Base-by-base conservation (phyloP, 1,140 invertebrate genomes). In the Ooceraea biroi region DNA sequence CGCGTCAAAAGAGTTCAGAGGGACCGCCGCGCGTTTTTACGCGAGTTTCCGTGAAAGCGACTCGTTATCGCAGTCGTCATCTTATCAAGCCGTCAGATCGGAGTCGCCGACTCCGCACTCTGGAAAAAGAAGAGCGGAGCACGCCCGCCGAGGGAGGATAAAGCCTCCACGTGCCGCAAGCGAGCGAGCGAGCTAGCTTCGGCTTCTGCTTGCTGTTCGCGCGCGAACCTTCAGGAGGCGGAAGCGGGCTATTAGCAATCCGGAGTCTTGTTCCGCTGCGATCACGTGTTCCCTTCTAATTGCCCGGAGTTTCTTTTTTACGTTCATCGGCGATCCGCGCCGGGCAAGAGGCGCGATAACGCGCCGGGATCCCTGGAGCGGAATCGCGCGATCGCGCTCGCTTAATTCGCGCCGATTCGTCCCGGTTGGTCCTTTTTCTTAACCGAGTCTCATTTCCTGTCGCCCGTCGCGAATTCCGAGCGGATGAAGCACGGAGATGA, bases 161-260 rank as follows among this genome's bases (percentile, higher is more conserved):
- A 65, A 27, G 48, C 25, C 74, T 77, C 10, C 46, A 66, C 48
- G 48, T 30, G 22, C 50, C 30, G 19, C 46, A 30, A 77, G 74
- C 60, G 19, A 52, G 50, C 14, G 14, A 4, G 50, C 50, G 50
- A 52, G 52, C 52, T 22, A n/a, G 48, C 74, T 69, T 66, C 14
- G 3, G 46, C 36, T 66, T 80, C 25, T 80, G 60, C 50, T 17
- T 69, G 44, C 65, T 46, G 36, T 11, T 44, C 50, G 55, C 50
- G 50, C 63, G 50, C 63, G 36, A 57, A 63, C 61, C 71, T 63
- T 74, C 66, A 27, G 36, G 22, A 87, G 58, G 69, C 86, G 87
- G 86, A 88, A 88, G 63, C 76, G 14, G n/a, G 63, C 74, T 77
- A 88, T 88, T 88, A 88, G n/a, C 30, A 27, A 8, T 30, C 52